phyloP scores from a whole-genome alignment of 2,888 invertebrate species.

The Apodemia duryi region DNA sequence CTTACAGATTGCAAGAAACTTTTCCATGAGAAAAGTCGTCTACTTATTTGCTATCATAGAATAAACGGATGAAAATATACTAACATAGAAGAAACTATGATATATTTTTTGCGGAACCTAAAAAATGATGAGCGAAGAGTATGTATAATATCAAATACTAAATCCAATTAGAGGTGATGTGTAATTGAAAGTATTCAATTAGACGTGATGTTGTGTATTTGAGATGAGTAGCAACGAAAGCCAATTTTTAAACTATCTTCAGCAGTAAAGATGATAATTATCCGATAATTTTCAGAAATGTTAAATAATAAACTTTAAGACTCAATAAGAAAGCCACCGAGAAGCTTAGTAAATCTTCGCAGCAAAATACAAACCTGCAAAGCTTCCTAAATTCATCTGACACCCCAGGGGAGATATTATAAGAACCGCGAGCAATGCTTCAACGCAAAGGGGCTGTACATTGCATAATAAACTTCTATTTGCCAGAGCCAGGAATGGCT shows the following conservation, averaged over 20 bases:
- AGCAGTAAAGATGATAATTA: background rate
- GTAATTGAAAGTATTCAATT: too few species aligned
- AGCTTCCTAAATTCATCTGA: constrained; percentile 27
- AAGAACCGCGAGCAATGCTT: constrained; percentile 23
- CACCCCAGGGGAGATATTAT: constrained; percentile 26
- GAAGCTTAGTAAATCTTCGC: constrained; percentile 11
- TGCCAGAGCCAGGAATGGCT: constrained; percentile 31
- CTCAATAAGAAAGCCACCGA: background rate
- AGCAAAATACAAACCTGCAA: constrained; percentile 14
- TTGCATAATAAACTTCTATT: constrained; percentile 31
- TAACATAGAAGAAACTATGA: too few species aligned
- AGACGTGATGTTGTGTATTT: too few species aligned
- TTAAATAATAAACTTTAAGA: background rate
- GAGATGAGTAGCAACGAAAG: too few species aligned
- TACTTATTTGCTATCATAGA: too few species aligned
- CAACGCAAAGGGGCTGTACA: constrained; percentile 16
- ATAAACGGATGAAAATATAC: too few species aligned
- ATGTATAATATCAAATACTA: too few species aligned
- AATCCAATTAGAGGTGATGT: too few species aligned
- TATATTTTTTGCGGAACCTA: too few species aligned
- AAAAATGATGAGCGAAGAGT: too few species aligned
- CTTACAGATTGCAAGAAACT: too few species aligned
- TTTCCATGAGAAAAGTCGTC: too few species aligned
- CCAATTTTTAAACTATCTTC: background rate
- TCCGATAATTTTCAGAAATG: background rate